phyloP scores from a whole-genome alignment of 1,140 invertebrate species.

The Drosophila littoralis region DNA sequence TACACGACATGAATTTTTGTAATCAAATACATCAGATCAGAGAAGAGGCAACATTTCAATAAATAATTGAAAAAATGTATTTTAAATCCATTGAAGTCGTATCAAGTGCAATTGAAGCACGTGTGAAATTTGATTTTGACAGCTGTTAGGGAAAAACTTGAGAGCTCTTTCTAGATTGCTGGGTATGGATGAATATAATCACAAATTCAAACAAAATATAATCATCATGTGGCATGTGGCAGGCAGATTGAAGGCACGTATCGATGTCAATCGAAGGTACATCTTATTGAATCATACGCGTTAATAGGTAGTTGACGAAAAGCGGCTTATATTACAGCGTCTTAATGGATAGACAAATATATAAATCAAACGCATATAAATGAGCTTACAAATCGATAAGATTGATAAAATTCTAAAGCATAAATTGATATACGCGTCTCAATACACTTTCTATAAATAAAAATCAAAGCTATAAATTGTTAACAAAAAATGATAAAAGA shows the following conservation, averaged over 20 bases:
- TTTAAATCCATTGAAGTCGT: conserved; percentile 43
- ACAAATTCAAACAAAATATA: conserved; percentile 23
- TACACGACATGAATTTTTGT: conserved; percentile 17
- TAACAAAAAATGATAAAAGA: not conserved
- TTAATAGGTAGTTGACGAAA: not conserved
- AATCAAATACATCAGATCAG: conserved; percentile 30
- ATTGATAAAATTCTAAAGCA: not conserved
- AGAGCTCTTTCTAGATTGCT: not conserved
- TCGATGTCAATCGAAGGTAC: conserved; percentile 14
- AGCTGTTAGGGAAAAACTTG: conserved; percentile 18
- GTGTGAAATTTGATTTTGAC: conserved; percentile 41
- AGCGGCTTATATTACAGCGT: not conserved
- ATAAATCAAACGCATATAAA: not conserved
- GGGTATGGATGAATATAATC: conserved; percentile 12
- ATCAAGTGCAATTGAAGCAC: conserved; percentile 40
- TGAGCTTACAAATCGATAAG: not conserved
- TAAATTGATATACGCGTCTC: not conserved
- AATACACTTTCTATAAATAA: not conserved
- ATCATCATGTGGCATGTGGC: conserved; percentile 9
- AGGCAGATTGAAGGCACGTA: conserved; percentile 20
- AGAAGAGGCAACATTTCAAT: conserved; percentile 29
- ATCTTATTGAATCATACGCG: not conserved
- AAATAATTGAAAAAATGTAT: conserved; percentile 58
- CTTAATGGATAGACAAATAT: not conserved
- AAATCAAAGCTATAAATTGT: too few species aligned